Evolutionary conservation across 2,888 invertebrate species (phyloP), one percentile per base, ranked within the genome.

Genomic region (Mactromeris polynyma): DNA sequence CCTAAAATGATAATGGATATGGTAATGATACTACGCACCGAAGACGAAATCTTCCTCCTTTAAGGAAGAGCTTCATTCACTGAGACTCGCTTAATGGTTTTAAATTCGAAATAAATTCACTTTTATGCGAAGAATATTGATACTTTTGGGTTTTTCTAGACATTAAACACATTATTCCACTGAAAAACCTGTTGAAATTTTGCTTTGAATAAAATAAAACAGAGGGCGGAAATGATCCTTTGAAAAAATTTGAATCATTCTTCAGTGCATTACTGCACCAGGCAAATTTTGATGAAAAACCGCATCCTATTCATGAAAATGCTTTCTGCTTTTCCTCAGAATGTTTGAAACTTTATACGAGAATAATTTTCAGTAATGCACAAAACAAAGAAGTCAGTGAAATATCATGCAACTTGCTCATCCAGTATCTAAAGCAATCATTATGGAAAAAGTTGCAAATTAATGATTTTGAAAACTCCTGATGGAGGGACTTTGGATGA

Each of bases 31-130:
- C 81, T 69, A 84, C 73, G 58, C 81, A 87, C 81, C 77, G 79
- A 86, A 88, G 84, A 82, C 81, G 58, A 88, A 91, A 86, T 81
- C 42, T 78, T 81, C 83, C 86, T 83, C 78, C 73, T 86, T 85
- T 86, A 88, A 86, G 88, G 90, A 88, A 90, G 83, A 85, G 80
- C 51, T 81, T 42, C 36, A 81, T 86, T 88, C 79, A 85, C 42
- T 51, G 77, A 58, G 86, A 79, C 78, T 31, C 80, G 46, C 21
- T 83, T 86, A 89, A 91, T 87, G 89, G 91, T 86, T 90, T 91
- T 91, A 89, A 88, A 91, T 89, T 88, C 42, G 84, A 86, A 88
- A 91, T 89, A 88, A 91, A 86, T 90, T 91, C 88, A 88, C 86
- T 88, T 91, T 91, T 91, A 91, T 90, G 89, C 82, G 88, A 86